These are phyloP conservation scores for Alviniconcha strummeri DNA, from an alignment of 2,888 invertebrate species.

Conservation along the genomic window DNA sequence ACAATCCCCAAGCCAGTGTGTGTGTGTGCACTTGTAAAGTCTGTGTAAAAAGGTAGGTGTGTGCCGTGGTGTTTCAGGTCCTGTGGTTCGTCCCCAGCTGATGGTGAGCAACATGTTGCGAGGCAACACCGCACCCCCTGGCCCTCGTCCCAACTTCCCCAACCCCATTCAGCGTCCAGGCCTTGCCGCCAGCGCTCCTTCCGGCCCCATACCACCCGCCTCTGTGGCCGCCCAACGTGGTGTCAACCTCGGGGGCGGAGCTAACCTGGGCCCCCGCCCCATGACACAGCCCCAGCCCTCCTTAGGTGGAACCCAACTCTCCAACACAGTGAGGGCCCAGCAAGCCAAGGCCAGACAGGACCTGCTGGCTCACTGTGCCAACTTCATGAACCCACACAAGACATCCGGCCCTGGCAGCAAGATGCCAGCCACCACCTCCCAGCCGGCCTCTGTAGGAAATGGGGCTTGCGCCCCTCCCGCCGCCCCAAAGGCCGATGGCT, in stretches of 20 bases:
- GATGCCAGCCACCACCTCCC: constrained; percentile 31
- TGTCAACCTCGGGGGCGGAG: neutral
- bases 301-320: constrained; percentile 32
- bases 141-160: constrained; percentile 47
- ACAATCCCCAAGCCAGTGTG: too few species aligned
- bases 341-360: constrained; percentile 68
- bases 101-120: constrained; percentile 58
- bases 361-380: constrained; percentile 65
- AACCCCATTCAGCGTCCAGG: constrained; percentile 60
- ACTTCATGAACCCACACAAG: constrained; percentile 52
- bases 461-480: constrained; percentile 13
- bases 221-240: constrained; percentile 27
- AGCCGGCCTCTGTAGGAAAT: neutral
- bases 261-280: constrained; percentile 24
- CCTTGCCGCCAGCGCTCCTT: constrained; percentile 38
- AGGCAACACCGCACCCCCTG: constrained; percentile 49
- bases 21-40: too few species aligned
- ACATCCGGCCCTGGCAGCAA: constrained; percentile 14
- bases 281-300: constrained; percentile 1
- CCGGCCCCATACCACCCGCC: constrained; percentile 31
- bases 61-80: constrained; percentile 37
- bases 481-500: constrained; percentile 17
- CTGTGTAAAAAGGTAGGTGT: neutral
- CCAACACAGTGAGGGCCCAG: constrained; percentile 47
- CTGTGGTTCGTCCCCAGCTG: constrained; percentile 59